Conservation (phyloP, 2,797 vertebrate species). For the Chaetodon trifasciatus region DNA sequence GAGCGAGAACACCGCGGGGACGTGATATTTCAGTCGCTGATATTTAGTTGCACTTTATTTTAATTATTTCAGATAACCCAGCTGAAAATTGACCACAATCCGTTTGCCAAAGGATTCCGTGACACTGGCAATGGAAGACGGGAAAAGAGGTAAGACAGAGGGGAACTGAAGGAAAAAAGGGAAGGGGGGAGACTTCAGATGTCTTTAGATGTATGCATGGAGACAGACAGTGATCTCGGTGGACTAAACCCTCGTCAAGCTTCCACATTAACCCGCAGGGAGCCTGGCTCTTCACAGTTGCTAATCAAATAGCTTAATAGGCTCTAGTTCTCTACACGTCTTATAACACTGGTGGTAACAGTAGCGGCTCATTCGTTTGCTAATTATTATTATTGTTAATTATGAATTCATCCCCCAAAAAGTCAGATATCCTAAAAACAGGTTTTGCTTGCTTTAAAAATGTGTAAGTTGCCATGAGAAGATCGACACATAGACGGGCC, state of each 20-base stretch:
- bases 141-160: constrained; percentile 93
- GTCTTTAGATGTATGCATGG: constrained; percentile 1
- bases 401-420: too few species aligned
- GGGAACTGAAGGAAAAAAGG: not conserved
- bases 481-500: not conserved
- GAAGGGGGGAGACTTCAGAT: not conserved
- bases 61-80: constrained; percentile 89
- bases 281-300: constrained; percentile 32
- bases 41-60: constrained; percentile 24
- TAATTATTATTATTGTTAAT: not conserved
- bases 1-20: not conserved
- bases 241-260: constrained; percentile 48
- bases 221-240: constrained; percentile 32
- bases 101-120: constrained; percentile 98
- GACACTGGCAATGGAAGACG: constrained; percentile 98
- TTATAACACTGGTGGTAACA: not conserved
- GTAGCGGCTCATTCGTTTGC: not conserved
- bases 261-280: constrained; percentile 44
- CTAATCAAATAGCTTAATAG: constrained; percentile 32
- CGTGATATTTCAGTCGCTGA: not conserved
- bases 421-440: too few species aligned
- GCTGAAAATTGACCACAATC: constrained; percentile 99
- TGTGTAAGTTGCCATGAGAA: not conserved
- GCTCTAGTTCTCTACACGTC: not conserved
- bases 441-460: not conserved